phyloP scores from a whole-genome alignment of 2,113 vertebrate genomes.

The Phrynosoma blainvillii region DNA sequence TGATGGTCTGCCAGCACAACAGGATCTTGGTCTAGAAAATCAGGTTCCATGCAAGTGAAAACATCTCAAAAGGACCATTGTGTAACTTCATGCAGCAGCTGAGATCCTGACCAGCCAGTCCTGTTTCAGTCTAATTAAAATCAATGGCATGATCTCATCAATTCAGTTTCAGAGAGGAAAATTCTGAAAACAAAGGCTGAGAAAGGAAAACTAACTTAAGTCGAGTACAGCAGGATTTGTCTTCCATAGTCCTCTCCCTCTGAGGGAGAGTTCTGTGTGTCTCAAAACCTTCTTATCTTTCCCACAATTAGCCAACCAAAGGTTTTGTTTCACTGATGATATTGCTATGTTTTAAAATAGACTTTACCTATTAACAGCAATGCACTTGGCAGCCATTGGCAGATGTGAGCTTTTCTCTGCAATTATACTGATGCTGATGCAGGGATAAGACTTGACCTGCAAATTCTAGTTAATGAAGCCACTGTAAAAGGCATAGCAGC shows the following conservation, averaged over 20 bases:
- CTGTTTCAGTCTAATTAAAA: background rate
- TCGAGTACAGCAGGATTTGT: background rate
- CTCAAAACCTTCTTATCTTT: background rate
- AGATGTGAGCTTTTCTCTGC: no score
- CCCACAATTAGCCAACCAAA: background rate
- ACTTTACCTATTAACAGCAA: no score
- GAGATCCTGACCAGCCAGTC: background rate
- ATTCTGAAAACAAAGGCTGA: background rate
- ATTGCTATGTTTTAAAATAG: background rate
- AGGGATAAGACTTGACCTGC: no score
- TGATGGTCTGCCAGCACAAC: no score
- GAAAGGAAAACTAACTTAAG: background rate
- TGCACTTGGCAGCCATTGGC: background rate
- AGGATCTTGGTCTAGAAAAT: no score
- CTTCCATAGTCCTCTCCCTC: background rate
- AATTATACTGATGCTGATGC: no score
- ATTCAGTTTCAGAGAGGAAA: background rate
- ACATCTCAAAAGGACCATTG: background rate
- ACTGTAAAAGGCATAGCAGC: background rate
- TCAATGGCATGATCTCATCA: background rate
- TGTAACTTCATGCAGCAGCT: background rate
- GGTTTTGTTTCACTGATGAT: background rate
- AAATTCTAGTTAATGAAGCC: background rate
- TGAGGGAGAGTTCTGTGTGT: background rate
- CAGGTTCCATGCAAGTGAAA: no score